Base-by-base conservation (phyloP, 2,888 invertebrate species). In the Gerris lacustris region DNA sequence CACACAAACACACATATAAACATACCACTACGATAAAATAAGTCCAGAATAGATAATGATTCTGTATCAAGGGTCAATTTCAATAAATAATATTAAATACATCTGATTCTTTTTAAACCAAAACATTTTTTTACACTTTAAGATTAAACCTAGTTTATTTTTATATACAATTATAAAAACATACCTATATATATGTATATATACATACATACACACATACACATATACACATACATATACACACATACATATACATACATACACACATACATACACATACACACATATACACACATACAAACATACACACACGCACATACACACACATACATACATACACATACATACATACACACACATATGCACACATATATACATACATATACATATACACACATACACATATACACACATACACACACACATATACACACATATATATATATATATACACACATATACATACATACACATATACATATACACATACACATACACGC, bases 131-230 rank as follows among this genome's bases (percentile, higher is more conserved):
- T n/a, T n/a, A n/a, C n/a, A n/a, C n/a, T n/a, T n/a, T n/a, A n/a
- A n/a, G n/a, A n/a, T n/a, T n/a, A n/a, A n/a, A n/a, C n/a, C n/a
- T n/a, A n/a, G n/a, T n/a, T n/a, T n/a, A n/a, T n/a, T n/a, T n/a
- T n/a, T n/a, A n/a, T n/a, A n/a, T n/a, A n/a, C n/a, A 64, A 11
- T 11, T 64, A 64, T 64, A 64, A 11, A 64, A 11, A 64, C n/a
- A 64, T 64, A 64, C n/a, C 6, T 64, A 64, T 64, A 64, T 64
- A 64, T 64, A 64, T 64, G n/a, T 64, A 64, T 64, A 64, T 64
- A 64, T 64, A 64, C 17, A 64, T 64, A 31, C n/a, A 15, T 64
- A 64, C 64, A 64, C n/a, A 64, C 17, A 64, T 64, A 64, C 17
- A 17, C n/a, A 64, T 31, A 64, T 64, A 64, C 17, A 64, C n/a